Percentiles rank a stretch among this genome's conserved stretches.
Conservation (phyloP, 2,888 invertebrate species). For the Cephus nigrinus region DNA sequence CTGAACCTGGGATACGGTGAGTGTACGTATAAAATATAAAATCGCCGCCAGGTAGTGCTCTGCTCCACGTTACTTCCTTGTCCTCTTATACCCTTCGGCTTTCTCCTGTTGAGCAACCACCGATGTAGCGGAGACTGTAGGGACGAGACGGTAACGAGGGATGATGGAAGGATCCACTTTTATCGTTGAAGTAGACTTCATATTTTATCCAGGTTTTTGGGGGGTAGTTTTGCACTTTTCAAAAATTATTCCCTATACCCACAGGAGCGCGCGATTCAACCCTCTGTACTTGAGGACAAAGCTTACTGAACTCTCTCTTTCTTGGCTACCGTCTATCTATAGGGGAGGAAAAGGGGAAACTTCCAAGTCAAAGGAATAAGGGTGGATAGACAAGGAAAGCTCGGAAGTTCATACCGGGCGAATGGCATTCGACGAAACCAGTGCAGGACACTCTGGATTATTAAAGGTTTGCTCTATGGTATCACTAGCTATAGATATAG, state of each 20-base stretch:
- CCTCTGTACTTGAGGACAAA: not conserved
- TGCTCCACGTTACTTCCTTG: not conserved
- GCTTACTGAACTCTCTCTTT: not conserved
- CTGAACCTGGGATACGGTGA: not conserved
- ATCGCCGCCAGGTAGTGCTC: not conserved
- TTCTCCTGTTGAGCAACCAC: not conserved
- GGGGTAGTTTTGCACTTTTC: constrained; percentile 26
- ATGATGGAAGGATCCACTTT: not conserved
- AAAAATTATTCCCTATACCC: constrained; percentile 31
- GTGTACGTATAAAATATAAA: not conserved
- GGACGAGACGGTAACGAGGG: not conserved
- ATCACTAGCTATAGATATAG: not conserved
- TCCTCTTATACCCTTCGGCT: not conserved
- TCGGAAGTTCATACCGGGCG: not conserved
- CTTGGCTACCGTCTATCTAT: not conserved
- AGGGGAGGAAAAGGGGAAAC: constrained; percentile 10
- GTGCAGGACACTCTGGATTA: not conserved
- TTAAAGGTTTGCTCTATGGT: not conserved
- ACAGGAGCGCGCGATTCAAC: constrained; percentile 2
- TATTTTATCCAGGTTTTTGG: not conserved
- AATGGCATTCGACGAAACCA: not conserved
- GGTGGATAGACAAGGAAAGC: constrained; percentile 11
- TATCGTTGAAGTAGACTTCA: not conserved
- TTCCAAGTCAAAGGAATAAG: constrained; percentile 18
- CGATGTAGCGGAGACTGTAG: not conserved